Evolutionary conservation across 2,113 vertebrate genomes (phyloP), one percentile per base, ranked within the genome.

Genomic region (Gorilla gorilla): DNA sequence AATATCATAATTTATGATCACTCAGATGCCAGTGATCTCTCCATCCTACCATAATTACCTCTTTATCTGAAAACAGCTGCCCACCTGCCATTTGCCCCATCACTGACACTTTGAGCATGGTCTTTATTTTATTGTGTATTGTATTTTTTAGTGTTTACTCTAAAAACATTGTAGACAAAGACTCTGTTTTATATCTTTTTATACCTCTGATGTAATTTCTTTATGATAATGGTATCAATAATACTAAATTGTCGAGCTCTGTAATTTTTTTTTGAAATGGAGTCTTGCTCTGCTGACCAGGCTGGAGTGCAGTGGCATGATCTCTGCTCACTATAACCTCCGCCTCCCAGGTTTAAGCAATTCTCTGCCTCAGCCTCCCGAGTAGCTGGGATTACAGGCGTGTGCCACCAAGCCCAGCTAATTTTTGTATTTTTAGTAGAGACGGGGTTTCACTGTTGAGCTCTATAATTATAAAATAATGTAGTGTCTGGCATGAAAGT

Each of bases 161-260:
- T 90, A 86, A 95, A 95, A 92, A 45, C 16, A 43, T 81, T 90
- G 40, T 68, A 45, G 72, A 79, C 59, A 86, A 90, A 85, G 18
- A 82, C 22, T 38, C 38, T 84, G 12, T 70, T 94, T 81, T 75
- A n/a, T 83, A 57, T 72, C 32, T 82, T 43, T 85, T 92, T 93
- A 50, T 68, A 68, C 43, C 30, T 81, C 72, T 23, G 78, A 35
- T 79, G n/a, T 84, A 50, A 32, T 68, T 8, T 66, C 79, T 55
- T 96, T 82, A 32, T 82, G 35, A 50, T 85, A 96, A 17, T 70
- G 8, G 7, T 94, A 76, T 83, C 94, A 70, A 73, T 78, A 64
- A 75, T 40, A 89, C 25, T 5, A 80, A 68, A 85, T 52, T 75
- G 32, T 73, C 22, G 45, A 40, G n/a, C 40, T 90, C 52, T 80